Evolutionary conservation across 1,140 invertebrate genomes (phyloP), one percentile per base, ranked within the genome.

Genomic region (Drosophila mauritiana): DNA sequence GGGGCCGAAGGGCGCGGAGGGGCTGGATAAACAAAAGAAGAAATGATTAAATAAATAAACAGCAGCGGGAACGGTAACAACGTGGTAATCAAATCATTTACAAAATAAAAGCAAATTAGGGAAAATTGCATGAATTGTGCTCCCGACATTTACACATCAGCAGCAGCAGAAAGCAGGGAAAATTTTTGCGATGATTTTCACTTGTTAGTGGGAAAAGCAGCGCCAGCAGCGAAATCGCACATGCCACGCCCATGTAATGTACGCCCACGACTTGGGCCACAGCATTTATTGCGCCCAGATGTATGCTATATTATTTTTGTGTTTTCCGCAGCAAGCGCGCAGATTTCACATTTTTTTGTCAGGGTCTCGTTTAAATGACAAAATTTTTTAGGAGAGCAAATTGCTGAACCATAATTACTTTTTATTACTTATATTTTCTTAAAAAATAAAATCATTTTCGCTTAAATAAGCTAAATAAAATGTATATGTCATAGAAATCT

Each of bases 71-170:
- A 37, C 48, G 65, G 62, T 36, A 77, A 78, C 57, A 84, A 64
- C 68, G 55, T 77, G 78, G 73, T 82, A 86, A 86, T 86, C 83
- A 86, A 88, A 88, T 88, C 79, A 88, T 86, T 86, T 82, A 64
- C 70, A 69, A 82, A 86, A 83, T 88, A 73, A 88, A 88, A 79
- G 70, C 65, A 86, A 86, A 86, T 86, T 83, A 83, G 69, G 64
- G 59, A 68, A 73, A 88, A 83, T 88, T 88, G 72, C 79, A 69
- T 82, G 70, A 83, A 69, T 79, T 83, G 63, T 79, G 45, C 73
- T 68, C 31, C 27, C 57, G 17, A 43, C 52, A 46, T 37, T 22
- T 36, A 55, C 45, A 34, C 31, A 37, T 20, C 20, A 2, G 20
- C 25, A 43, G 25, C 20, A 58, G 27, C 39, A 8, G 31, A 39